These are phyloP conservation scores for Oscheius myriophilus DNA, from an alignment of 2,888 invertebrate species.

Conservation along the genomic window DNA sequence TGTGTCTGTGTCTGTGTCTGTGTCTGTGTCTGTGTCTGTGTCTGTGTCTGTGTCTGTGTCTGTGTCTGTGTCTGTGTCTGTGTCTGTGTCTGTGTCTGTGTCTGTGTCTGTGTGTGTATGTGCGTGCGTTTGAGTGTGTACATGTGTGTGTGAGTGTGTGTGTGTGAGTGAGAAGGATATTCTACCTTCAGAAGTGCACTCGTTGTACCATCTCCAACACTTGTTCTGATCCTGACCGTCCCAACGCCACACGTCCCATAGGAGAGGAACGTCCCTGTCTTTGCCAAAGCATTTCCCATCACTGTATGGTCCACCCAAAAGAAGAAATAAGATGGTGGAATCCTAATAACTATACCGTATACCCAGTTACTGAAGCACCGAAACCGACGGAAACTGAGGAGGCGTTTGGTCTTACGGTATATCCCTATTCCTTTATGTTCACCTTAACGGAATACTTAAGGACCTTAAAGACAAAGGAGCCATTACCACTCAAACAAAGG, in stretches of 20 bases:
- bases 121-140: not conserved
- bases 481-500: conserved; percentile 69
- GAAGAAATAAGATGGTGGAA: conserved; percentile 68
- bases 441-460: conserved; percentile 34
- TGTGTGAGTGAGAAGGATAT: not conserved
- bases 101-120: too few relatives aligned
- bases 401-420: conserved; percentile 59
- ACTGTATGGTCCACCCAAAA: conserved; percentile 63
- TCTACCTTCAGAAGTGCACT: conserved; percentile 54
- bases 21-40: too few relatives aligned
- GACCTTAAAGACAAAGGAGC: conserved; percentile 67
- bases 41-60: not conserved
- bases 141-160: too few relatives aligned
- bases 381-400: conserved; percentile 55
- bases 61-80: too few relatives aligned
- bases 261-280: conserved; percentile 52
- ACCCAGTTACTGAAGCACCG: conserved; percentile 62
- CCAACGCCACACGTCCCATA: conserved; percentile 52
- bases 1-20: not conserved
- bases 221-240: conserved; percentile 68
- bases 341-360: conserved; percentile 67
- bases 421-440: not conserved
- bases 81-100: not conserved
- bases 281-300: conserved; percentile 69
- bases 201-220: conserved; percentile 68